These are phyloP conservation scores for Isotomurus palustris DNA, from an alignment of 2,888 invertebrate species.

Conservation along the genomic window DNA sequence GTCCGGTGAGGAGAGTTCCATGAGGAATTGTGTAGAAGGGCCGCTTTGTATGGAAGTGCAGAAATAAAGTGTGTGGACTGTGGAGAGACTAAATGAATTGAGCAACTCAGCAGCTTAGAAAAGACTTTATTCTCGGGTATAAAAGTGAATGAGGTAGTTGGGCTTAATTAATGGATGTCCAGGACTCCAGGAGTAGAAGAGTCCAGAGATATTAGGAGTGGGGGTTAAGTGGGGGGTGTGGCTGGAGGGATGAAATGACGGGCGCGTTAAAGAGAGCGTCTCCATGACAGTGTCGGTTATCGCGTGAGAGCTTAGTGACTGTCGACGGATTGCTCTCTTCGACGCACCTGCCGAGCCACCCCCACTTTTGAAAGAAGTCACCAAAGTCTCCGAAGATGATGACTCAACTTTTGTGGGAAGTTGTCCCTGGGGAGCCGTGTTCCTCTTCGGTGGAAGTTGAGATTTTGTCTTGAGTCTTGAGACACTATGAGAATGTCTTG, in stretches of 20 bases:
- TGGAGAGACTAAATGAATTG: too few species aligned
- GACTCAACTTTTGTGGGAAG: conserved; percentile 19
- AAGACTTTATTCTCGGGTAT: neutral
- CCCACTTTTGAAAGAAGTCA: too few species aligned
- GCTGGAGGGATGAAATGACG: conserved; percentile 21
- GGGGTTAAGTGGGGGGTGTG: neutral
- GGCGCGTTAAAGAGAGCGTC: conserved; percentile 96
- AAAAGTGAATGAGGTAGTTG: neutral
- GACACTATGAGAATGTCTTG: too few species aligned
- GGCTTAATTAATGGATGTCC: neutral
- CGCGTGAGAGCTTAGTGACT: conserved; percentile 92
- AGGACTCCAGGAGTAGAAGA: conserved; percentile 4
- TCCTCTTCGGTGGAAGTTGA: neutral
- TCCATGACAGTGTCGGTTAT: conserved; percentile 98
- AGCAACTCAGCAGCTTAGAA: too few species aligned
- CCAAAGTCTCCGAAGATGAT: neutral
- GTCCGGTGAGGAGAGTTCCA: too few species aligned
- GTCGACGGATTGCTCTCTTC: conserved; percentile 99
- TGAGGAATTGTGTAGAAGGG: too few species aligned
- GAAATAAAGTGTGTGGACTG: too few species aligned
- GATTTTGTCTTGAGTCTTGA: neutral
- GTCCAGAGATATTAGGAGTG: neutral
- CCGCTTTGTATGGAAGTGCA: too few species aligned
- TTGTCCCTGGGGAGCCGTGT: conserved; percentile 7
- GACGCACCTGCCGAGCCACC: too few species aligned